A percentile compares a stretch with the other conserved stretches of the same genome.
phyloP scores from a whole-genome alignment of 2,797 vertebrate species.

The Gallirallus australis region DNA sequence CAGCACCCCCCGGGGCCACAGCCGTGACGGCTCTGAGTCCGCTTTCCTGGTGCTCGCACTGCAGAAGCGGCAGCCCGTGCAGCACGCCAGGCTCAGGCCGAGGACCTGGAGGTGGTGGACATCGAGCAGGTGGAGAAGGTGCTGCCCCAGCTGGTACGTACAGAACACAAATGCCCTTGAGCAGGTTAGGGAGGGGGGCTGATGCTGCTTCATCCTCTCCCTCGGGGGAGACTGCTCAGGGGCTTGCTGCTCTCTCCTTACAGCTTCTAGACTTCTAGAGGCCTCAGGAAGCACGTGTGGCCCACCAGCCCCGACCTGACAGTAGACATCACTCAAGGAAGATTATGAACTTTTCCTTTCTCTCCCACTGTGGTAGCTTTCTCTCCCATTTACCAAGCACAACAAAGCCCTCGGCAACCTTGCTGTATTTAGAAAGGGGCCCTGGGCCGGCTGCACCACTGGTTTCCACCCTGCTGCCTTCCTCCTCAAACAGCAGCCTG shows the following conservation, averaged over 20 bases:
- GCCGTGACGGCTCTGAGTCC: too few species aligned
- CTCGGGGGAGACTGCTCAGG: background rate
- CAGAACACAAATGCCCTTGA: background rate
- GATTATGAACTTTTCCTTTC: background rate
- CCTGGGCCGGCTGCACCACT: background rate
- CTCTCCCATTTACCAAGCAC: background rate
- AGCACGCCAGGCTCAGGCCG: constrained; percentile 68
- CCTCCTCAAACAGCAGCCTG: background rate
- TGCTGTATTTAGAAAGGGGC: background rate
- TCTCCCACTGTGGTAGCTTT: background rate
- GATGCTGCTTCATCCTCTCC: background rate
- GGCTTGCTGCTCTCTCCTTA: background rate
- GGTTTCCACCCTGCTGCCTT: background rate
- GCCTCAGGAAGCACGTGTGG: background rate
- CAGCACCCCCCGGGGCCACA: background rate
- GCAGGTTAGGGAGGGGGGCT: background rate
- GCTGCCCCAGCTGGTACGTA: constrained; percentile 80
- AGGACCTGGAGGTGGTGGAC: constrained; percentile 65
- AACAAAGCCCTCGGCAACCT: background rate
- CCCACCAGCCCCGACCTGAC: background rate
- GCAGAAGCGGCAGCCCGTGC: constrained; percentile 75
- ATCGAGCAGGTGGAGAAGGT: constrained; percentile 82
- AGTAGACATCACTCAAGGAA: background rate
- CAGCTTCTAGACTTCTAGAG: constrained; percentile 74
- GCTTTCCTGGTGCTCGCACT: rapidly evolving